Evolutionary conservation across 2,888 invertebrate genomes (phyloP).

Genomic region (Taphrorychus bicolor): DNA sequence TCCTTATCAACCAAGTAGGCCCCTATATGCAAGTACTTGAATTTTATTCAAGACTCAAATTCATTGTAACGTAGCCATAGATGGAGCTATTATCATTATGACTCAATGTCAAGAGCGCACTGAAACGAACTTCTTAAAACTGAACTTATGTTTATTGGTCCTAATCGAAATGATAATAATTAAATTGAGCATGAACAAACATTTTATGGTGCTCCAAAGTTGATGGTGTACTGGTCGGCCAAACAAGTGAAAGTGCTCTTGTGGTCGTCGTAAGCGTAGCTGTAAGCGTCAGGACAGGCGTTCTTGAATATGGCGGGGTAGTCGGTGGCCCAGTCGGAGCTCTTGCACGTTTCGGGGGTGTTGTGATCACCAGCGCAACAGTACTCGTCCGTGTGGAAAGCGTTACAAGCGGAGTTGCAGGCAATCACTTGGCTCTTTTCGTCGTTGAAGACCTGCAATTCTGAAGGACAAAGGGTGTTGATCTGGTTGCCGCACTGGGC

Average conservation of each 20-base stretch:
- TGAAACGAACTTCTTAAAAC: no score
- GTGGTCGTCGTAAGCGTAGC: conserved; percentile 64
- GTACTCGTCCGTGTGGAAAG: conserved; percentile 60
- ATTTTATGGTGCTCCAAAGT: conserved; percentile 46
- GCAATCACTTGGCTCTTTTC: conserved; percentile 52
- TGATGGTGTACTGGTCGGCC: conserved; percentile 50
- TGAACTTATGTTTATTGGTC: no score
- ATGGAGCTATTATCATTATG: no score
- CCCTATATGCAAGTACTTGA: no score
- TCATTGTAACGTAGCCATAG: no score
- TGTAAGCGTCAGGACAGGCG: conserved; percentile 63
- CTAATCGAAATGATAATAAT: no score
- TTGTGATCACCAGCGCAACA: conserved; percentile 60
- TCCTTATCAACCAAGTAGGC: no score
- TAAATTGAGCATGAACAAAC: no score
- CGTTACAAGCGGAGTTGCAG: conserved; percentile 62
- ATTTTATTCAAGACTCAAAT: no score
- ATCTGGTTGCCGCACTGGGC: conserved; percentile 55
- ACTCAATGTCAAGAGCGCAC: no score
- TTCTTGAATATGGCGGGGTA: conserved; percentile 60
- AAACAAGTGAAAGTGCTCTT: conserved; percentile 61
- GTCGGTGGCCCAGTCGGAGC: conserved; percentile 53
- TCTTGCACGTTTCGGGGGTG: conserved; percentile 58
- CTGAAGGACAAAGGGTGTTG: conserved; percentile 56
- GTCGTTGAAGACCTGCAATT: conserved; percentile 48